Base-by-base conservation (phyloP, 2,113 vertebrate species). In the Clupea harengus region DNA sequence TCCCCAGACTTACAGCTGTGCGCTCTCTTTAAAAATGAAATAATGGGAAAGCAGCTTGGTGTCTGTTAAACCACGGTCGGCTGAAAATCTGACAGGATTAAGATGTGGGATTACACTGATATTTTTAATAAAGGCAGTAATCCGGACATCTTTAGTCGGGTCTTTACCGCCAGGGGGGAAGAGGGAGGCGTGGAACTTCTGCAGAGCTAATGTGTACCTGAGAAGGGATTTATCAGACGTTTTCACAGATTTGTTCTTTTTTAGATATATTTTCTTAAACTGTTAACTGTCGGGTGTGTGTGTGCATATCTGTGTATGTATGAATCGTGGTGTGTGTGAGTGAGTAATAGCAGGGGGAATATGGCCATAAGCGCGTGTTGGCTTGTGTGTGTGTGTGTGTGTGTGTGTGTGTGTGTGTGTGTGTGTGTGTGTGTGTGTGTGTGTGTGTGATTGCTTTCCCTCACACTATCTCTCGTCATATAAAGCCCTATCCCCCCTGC, bases 21-120 rank as follows among this genome's bases (percentile, higher is more conserved):
- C 20, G 54, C 57, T 82, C 45, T 17, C 10, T 54, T 54, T 54
- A 54, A 18, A 18, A 54, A 54, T 54, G 13, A 54, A 54, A 54
- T 54, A 17, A 54, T 54, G 50, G 50, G 50, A 54, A 54, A 54
- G 50, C 10, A 54, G 50, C 50, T 54, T 54, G 50, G 50, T 54
- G 50, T 54, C 50, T 18, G 50, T 54, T 13, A 54, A 11, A 49
- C 47, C 47, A 46, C 46, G 81, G 64, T 32, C 18, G n/a, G 11
- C 47, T 49, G 13, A 44, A 83, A 54, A 60, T 44, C 22, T 57
- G 75, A 82, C 81, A 82, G 28, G 45, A 86, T 83, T 78, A 75
- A 83, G 46, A 25, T 78, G 18, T 22, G 11, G 85, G 46, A 83
- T 86, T 86, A 86, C 32, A 25, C 22, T 75, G 60, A 83, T 52